Evolutionary conservation across 2,888 invertebrate species (phyloP).

Genomic region (Cheilosia soror): DNA sequence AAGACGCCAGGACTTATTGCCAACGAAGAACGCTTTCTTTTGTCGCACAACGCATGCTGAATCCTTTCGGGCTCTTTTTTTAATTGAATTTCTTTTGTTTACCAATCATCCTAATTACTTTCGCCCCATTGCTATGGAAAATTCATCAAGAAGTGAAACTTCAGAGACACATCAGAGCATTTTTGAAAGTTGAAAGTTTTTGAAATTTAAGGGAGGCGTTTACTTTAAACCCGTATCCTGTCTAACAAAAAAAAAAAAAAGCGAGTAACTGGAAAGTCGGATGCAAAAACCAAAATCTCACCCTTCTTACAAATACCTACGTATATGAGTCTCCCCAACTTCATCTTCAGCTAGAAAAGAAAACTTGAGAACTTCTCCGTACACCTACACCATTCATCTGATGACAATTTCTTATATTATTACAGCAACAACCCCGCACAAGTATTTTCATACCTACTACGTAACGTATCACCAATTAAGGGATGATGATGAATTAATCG

Average conservation of each 20-base stretch:
- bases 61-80: constrained; percentile 54
- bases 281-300: too few species aligned
- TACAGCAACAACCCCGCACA: background rate
- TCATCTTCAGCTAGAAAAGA: background rate
- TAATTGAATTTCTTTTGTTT: constrained; percentile 62
- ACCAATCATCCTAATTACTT: constrained; percentile 73
- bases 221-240: background rate
- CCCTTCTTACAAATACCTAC: too few species aligned
- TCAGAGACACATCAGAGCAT: constrained; percentile 33
- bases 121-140: constrained; percentile 56
- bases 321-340: too few species aligned
- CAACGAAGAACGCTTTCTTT: background rate
- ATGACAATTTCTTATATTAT: constrained; percentile 2
- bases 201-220: background rate
- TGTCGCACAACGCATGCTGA: constrained; percentile 26
- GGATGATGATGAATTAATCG: constrained; percentile 59
- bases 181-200: constrained; percentile 32
- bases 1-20: constrained; percentile 15
- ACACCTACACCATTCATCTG: too few species aligned
- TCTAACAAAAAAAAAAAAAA: too few species aligned
- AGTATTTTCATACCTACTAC: background rate
- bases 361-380: background rate
- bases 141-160: constrained; percentile 34
- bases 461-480: constrained; percentile 25
- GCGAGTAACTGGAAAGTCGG: background rate